phyloP scores from a whole-genome alignment of 2,888 invertebrate genomes.

The Idaea dimidiata region DNA sequence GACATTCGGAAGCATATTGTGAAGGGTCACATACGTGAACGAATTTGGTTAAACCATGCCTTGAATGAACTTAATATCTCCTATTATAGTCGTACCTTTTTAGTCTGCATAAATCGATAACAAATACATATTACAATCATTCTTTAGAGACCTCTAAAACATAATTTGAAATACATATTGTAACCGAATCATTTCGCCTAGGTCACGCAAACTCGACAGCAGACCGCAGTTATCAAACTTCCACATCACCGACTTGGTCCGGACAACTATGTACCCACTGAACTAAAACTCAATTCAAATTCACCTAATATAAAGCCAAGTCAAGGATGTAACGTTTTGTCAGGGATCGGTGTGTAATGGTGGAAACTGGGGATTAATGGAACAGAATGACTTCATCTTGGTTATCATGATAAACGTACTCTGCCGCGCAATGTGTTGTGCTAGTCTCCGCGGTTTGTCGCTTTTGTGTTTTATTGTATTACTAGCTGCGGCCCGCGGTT shows the following conservation, averaged over 20 bases:
- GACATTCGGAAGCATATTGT: background rate
- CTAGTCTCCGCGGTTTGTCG: background rate
- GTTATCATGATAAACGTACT: background rate
- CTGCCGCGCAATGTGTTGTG: background rate
- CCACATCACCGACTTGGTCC: constrained; percentile 6
- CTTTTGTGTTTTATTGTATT: background rate
- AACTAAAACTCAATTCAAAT: constrained; percentile 18
- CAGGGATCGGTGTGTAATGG: constrained; percentile 11
- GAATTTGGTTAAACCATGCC: background rate
- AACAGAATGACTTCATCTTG: background rate
- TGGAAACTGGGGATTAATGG: constrained; percentile 9
- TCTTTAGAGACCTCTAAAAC: background rate
- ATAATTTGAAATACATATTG: constrained; percentile 5
- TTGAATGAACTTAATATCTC: background rate
- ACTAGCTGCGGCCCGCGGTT: too few species aligned
- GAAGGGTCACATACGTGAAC: background rate
- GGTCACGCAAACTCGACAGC: constrained; percentile 6
- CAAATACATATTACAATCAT: background rate
- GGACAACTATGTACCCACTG: background rate
- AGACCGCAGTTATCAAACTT: constrained; percentile 13
- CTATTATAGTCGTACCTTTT: too few species aligned
- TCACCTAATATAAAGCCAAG: constrained; percentile 15
- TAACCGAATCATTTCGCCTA: constrained; percentile 8
- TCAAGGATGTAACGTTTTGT: constrained; percentile 1
- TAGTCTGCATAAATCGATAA: too few species aligned